phyloP scores from a whole-genome alignment of 2,113 vertebrate genomes.

The Calidris pygmaea region DNA sequence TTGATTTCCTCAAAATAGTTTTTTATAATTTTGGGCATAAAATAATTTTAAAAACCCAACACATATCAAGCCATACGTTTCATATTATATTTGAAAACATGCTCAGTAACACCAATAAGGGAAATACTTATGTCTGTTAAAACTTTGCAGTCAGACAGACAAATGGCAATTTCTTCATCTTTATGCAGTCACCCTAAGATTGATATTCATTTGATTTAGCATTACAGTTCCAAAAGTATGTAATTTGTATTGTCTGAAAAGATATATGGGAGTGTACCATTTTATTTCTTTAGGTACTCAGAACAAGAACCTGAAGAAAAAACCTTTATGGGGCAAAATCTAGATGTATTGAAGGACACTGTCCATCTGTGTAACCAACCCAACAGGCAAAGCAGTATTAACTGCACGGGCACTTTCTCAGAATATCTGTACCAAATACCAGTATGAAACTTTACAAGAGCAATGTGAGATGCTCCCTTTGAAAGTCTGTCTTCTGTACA shows the following conservation, averaged over 20 bases:
- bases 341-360: neutral
- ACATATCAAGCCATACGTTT: neutral
- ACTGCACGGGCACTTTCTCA: neutral
- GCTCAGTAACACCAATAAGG: neutral
- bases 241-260: neutral
- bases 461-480: too few relatives aligned
- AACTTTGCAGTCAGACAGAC: neutral
- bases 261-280: neutral
- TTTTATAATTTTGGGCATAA: neutral
- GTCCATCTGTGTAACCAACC: neutral
- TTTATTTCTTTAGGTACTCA: neutral
- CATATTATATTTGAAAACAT: neutral
- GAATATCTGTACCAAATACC: neutral
- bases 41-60: neutral
- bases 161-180: neutral
- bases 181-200: neutral
- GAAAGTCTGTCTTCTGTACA: too few relatives aligned
- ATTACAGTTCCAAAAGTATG: neutral
- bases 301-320: rapidly evolving
- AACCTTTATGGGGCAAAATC: neutral
- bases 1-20: neutral
- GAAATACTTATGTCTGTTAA: neutral
- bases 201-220: neutral
- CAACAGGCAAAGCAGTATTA: neutral
- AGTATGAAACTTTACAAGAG: neutral